Percentiles rank a stretch among this genome's conserved stretches.
These are phyloP conservation scores for Pollicipes pollicipes DNA, from an alignment of 1,140 invertebrate genomes.

Conservation along the genomic window DNA sequence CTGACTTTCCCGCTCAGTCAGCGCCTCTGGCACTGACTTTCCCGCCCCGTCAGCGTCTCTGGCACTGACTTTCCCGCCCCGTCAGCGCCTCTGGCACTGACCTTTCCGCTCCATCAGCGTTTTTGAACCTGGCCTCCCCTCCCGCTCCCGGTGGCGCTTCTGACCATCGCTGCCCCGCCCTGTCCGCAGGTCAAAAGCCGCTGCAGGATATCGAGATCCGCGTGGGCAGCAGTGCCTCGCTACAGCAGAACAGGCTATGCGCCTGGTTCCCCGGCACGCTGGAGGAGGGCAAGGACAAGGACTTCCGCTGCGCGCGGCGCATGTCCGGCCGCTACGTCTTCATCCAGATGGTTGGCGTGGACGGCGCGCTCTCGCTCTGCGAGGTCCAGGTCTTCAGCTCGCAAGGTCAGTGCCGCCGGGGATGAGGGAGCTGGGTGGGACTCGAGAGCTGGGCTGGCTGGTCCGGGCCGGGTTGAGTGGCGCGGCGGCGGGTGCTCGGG, in stretches of 20 bases:
- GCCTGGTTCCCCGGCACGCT: constrained; percentile 85
- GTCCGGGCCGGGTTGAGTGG: too few relatives aligned
- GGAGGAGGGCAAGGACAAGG: constrained; percentile 75
- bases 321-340: constrained; percentile 70
- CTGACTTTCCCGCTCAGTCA: too few relatives aligned
- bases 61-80: too few relatives aligned
- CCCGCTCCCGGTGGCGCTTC: not conserved
- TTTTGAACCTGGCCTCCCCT: not conserved
- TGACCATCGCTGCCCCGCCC: not conserved
- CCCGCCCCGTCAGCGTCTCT: too few relatives aligned
- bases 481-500: too few relatives aligned
- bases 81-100: too few relatives aligned
- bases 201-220: constrained; percentile 76
- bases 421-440: constrained; percentile 11
- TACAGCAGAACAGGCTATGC: constrained; percentile 72
- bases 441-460: not conserved
- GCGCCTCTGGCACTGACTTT: too few relatives aligned
- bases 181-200: constrained; percentile 53
- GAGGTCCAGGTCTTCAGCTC: constrained; percentile 82
- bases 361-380: constrained; percentile 70
- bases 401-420: constrained; percentile 45
- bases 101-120: too few relatives aligned
- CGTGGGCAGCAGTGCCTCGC: constrained; percentile 67
- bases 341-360: constrained; percentile 71
- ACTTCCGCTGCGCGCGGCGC: constrained; percentile 64